Percentiles rank a stretch among this genome's conserved stretches.
Evolutionary conservation across 2,797 vertebrate species (phyloP).

Genomic region (Halcyon badia): DNA sequence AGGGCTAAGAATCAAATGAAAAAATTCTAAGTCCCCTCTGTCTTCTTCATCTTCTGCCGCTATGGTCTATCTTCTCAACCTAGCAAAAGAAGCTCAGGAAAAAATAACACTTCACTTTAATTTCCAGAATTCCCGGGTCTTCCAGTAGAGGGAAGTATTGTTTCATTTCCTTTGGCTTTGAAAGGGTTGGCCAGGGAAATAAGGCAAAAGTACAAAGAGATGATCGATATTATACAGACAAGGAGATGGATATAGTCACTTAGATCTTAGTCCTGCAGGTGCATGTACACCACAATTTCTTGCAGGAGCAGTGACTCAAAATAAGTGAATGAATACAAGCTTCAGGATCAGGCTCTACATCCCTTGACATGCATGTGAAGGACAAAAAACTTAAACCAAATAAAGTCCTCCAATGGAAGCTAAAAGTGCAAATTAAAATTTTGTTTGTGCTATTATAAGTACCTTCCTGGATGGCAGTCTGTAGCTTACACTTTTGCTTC

Average conservation of each 20-base stretch:
- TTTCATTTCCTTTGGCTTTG: constrained; percentile 47
- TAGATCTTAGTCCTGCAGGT: neutral
- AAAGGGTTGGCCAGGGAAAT: neutral
- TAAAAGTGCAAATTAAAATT: neutral
- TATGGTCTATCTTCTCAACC: neutral
- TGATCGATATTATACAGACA: neutral
- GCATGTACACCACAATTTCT: rapidly evolving
- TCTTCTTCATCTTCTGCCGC: neutral
- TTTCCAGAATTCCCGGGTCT: constrained; percentile 9
- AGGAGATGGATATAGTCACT: neutral
- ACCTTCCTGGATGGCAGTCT: neutral
- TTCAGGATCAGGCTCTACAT: neutral
- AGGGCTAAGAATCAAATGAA: neutral
- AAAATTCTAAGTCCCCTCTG: neutral
- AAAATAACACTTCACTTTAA: neutral
- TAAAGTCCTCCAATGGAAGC: neutral
- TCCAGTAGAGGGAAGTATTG: constrained; percentile 76
- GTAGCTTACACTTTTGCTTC: neutral
- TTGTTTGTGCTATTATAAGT: neutral
- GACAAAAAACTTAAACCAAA: neutral
- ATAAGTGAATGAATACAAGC: neutral
- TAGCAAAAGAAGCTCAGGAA: neutral
- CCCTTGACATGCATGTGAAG: neutral
- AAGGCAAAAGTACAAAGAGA: neutral
- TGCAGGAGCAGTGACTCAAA: neutral